A percentile compares a stretch with the other conserved stretches of the same genome.
phyloP scores from a whole-genome alignment of 2,888 invertebrate genomes.

The Pilophorus perplexus region DNA sequence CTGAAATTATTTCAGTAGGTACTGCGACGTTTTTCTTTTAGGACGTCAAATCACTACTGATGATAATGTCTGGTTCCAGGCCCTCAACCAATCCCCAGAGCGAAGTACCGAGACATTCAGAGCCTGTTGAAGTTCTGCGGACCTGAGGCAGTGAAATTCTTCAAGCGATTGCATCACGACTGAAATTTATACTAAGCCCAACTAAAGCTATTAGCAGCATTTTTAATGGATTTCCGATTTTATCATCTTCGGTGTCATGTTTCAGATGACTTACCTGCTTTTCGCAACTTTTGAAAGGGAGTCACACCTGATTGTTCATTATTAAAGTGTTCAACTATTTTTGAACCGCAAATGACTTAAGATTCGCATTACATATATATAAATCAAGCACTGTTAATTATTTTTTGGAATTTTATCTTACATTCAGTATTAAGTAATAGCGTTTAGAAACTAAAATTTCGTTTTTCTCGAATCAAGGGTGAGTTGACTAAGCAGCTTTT shows the following conservation, averaged over 20 bases:
- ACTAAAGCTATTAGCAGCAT: background rate
- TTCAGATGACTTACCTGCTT: too few species aligned
- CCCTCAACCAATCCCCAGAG: slow-evolving; percentile 4
- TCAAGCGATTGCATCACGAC: background rate
- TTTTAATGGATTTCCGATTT: slow-evolving; percentile 1
- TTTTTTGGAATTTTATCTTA: too few species aligned
- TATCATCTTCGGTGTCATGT: background rate
- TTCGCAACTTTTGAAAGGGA: too few species aligned
- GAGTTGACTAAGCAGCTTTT: too few species aligned
- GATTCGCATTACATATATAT: background rate
- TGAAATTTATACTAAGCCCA: background rate
- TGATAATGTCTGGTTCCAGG: too few species aligned
- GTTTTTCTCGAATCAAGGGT: too few species aligned
- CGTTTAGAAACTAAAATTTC: too few species aligned
- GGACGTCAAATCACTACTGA: slow-evolving; percentile 1
- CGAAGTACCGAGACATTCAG: background rate
- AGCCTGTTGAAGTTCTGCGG: slow-evolving; percentile 2
- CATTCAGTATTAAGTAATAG: too few species aligned
- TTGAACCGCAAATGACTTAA: background rate
- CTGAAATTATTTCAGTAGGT: background rate
- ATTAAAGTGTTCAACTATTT: background rate
- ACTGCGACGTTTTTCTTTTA: slow-evolving; percentile 6
- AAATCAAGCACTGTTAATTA: too few species aligned
- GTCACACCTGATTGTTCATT: background rate
- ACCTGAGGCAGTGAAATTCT: background rate